Evolutionary conservation across 2,888 invertebrate species (phyloP).

Genomic region (Drosophila austrosaltans): DNA sequence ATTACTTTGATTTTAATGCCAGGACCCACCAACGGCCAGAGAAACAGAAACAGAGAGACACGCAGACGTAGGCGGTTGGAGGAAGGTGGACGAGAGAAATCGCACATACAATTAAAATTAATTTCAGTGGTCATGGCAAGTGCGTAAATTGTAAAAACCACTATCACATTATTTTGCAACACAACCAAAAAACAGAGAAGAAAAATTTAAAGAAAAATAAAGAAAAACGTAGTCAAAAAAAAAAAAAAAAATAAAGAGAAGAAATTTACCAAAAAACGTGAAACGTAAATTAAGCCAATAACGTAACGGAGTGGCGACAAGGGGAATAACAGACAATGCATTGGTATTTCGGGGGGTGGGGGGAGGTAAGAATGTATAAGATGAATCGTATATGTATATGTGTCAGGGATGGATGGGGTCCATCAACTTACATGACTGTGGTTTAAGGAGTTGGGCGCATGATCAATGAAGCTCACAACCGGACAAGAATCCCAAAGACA

Average conservation of each 20-base stretch:
- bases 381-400: constrained; percentile 30
- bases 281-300: constrained; percentile 76
- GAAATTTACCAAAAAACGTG: constrained; percentile 54
- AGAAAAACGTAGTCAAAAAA: constrained; percentile 28
- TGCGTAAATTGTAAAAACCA: constrained; percentile 76
- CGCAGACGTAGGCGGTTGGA: background rate
- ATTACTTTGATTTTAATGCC: constrained; percentile 75
- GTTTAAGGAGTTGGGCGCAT: constrained; percentile 37
- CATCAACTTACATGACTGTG: constrained; percentile 17
- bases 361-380: background rate
- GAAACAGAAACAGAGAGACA: background rate
- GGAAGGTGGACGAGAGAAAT: constrained; percentile 22
- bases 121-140: constrained; percentile 67
- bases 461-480: constrained; percentile 61
- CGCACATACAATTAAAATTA: constrained; percentile 69
- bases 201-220: constrained; percentile 22
- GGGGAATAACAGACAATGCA: constrained; percentile 16
- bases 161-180: constrained; percentile 73
- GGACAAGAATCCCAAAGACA: background rate
- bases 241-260: constrained; percentile 50
- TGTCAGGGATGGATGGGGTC: constrained; percentile 1
- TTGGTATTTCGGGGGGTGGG: constrained; percentile 18
- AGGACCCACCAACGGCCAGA: constrained; percentile 29
- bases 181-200: constrained; percentile 36
- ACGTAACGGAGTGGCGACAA: constrained; percentile 29